Percentiles rank a stretch among this genome's conserved stretches.
These are phyloP conservation scores for Coboldia fuscipes DNA, from an alignment of 1,140 invertebrate species.

Conservation along the genomic window DNA sequence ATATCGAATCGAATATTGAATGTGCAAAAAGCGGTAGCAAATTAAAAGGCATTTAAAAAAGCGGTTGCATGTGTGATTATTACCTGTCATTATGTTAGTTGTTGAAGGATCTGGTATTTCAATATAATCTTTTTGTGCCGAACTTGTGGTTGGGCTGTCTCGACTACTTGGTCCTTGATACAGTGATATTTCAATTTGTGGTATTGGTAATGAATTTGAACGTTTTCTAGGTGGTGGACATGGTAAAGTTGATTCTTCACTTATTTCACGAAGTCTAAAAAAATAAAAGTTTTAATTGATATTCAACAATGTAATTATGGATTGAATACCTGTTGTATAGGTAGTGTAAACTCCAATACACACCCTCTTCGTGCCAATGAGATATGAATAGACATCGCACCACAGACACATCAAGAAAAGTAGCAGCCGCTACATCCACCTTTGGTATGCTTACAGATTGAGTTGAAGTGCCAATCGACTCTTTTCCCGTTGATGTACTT, in stretches of 20 bases:
- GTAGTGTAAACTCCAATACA: conserved; percentile 93
- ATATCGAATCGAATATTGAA: no score
- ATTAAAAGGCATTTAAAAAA: no score
- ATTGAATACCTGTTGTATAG: conserved; percentile 59
- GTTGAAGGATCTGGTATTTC: conserved; percentile 37
- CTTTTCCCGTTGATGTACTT: conserved; percentile 29
- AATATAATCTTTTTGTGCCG: conserved; percentile 43
- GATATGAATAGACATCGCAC: conserved; percentile 88
- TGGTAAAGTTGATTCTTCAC: conserved; percentile 48
- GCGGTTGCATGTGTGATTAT: no score
- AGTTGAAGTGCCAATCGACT: conserved; percentile 22
- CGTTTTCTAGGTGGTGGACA: conserved; percentile 53
- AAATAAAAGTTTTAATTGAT: background rate
- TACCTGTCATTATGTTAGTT: conserved; percentile 11
- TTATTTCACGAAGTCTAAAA: conserved; percentile 53
- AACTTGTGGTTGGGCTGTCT: conserved; percentile 23
- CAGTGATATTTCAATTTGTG: conserved; percentile 73
- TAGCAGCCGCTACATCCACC: conserved; percentile 61
- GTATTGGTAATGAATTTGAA: conserved; percentile 82
- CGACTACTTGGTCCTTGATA: conserved; percentile 51
- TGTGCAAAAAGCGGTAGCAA: no score
- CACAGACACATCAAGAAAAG: conserved; percentile 89
- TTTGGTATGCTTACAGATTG: conserved; percentile 8
- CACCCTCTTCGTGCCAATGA: conserved; percentile 95
- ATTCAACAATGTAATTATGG: background rate